These are phyloP conservation scores for Clamator glandarius DNA, from an alignment of 2,797 vertebrate species.

Conservation along the genomic window DNA sequence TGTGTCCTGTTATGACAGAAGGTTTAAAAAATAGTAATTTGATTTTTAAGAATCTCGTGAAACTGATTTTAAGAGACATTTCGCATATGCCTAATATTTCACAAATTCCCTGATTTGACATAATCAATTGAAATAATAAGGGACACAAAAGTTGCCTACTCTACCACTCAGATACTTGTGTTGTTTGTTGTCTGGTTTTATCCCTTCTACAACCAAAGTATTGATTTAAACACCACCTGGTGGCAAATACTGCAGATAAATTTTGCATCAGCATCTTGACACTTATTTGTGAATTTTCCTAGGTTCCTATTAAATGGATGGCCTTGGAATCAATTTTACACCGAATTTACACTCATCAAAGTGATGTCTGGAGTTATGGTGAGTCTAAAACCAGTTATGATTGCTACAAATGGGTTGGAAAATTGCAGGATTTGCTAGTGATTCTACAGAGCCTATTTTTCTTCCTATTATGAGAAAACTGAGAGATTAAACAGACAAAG, in stretches of 20 bases:
- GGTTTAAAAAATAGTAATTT: not conserved
- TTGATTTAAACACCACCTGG: conserved; percentile 14
- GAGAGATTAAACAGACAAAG: not conserved
- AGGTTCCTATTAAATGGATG: conserved; percentile 99
- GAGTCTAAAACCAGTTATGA: conserved; percentile 42
- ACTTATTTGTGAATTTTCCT: not conserved
- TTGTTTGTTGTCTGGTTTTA: not conserved
- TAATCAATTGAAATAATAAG: not conserved
- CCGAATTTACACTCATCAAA: conserved; percentile 95
- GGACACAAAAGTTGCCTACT: not conserved
- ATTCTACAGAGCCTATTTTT: not conserved
- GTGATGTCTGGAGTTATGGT: conserved; percentile 98
- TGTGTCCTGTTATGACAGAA: not conserved
- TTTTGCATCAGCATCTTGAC: not conserved
- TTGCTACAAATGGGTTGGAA: not conserved
- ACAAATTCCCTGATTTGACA: not conserved
- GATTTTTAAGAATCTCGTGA: not conserved
- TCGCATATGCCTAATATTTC: not conserved
- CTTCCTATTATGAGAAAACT: not conserved
- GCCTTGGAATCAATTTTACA: conserved; percentile 95
- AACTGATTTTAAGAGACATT: not conserved
- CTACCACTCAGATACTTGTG: not conserved
- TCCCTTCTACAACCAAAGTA: not conserved
- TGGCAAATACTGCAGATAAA: not conserved
- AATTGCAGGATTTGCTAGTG: not conserved